phyloP scores from a whole-genome alignment of 2,113 vertebrate genomes.

The Megaceryle maxima region DNA sequence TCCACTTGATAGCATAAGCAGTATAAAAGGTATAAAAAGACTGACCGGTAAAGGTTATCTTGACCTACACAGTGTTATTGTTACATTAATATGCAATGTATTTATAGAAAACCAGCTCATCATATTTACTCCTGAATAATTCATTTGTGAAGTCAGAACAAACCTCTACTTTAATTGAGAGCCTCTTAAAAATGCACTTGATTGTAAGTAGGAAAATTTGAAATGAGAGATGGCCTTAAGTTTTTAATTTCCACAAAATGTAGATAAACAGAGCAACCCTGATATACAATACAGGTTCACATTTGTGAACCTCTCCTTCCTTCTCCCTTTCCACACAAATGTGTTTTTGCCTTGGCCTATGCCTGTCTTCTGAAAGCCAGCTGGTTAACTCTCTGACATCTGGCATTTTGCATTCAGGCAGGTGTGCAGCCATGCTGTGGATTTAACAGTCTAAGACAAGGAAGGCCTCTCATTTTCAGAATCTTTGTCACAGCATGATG shows the following conservation, averaged over 20 bases:
- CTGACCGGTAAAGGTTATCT: background rate
- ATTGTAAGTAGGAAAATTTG: background rate
- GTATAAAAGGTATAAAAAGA: background rate
- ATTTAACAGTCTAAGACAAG: background rate
- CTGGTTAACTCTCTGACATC: background rate
- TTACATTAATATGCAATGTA: background rate
- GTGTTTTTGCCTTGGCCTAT: background rate
- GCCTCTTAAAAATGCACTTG: background rate
- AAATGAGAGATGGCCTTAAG: background rate
- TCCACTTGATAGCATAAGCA: background rate
- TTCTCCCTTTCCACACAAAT: background rate
- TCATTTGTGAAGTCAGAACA: constrained; percentile 11
- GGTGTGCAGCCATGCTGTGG: background rate
- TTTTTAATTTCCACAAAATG: background rate
- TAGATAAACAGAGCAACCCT: background rate
- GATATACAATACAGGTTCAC: background rate
- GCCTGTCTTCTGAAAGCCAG: background rate
- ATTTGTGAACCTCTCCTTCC: background rate
- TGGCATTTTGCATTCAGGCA: background rate
- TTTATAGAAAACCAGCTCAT: constrained; percentile 17
- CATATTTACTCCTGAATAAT: constrained; percentile 35
- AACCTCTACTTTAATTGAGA: background rate
- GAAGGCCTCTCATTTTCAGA: background rate
- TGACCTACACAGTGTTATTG: background rate
- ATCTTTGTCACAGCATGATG: background rate